Conservation (phyloP, 2,113 vertebrate genomes). For the Actinemys pallida region DNA sequence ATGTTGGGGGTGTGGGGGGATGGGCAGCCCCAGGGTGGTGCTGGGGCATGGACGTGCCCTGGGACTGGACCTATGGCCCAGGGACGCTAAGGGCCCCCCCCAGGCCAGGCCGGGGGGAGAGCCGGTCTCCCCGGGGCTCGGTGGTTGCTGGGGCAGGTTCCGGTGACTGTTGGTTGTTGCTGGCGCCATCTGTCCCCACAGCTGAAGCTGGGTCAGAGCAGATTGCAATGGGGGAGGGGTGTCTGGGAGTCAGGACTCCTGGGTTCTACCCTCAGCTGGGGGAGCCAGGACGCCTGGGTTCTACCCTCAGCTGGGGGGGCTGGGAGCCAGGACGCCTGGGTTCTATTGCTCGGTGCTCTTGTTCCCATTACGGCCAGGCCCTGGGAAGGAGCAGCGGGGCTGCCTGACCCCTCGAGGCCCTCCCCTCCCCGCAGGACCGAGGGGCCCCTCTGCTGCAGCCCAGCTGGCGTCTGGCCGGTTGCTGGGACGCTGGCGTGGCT, state of each 20-base stretch:
- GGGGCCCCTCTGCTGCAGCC: neutral
- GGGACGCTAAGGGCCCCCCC: neutral
- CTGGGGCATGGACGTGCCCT: too few species aligned
- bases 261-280: neutral
- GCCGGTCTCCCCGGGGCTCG: neutral
- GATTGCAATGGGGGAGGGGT: neutral
- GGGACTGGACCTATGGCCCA: neutral
- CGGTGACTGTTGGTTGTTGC: neutral
- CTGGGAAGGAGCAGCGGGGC: neutral
- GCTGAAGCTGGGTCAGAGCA: too few species aligned
- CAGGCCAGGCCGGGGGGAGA: neutral
- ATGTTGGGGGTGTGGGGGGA: fast-evolving
- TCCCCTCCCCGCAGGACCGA: neutral
- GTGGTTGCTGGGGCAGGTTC: neutral
- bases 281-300: too few species aligned
- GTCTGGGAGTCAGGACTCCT: neutral
- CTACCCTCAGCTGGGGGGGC: neutral
- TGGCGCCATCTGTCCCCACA: neutral
- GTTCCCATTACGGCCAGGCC: neutral
- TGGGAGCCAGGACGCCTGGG: neutral
- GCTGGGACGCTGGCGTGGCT: neutral
- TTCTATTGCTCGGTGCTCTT: neutral
- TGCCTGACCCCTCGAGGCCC: neutral
- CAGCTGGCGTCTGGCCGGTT: neutral
- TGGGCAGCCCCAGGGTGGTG: neutral